Percentiles rank a stretch among this genome's conserved stretches.
phyloP scores from a whole-genome alignment of 2,888 invertebrate species.

The Sisyra nigra region DNA sequence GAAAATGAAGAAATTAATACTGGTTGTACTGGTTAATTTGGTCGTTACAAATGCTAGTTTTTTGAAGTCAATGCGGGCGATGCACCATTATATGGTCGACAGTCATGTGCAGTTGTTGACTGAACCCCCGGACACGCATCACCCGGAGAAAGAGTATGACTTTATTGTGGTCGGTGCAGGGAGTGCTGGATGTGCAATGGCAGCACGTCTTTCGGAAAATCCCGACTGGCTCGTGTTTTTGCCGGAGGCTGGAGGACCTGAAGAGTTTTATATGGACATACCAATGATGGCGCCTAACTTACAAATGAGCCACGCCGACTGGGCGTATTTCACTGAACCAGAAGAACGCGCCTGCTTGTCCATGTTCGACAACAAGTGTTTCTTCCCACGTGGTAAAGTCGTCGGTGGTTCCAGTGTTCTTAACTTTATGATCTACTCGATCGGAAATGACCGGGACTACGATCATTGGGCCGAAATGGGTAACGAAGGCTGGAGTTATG shows the following conservation, averaged over 20 bases:
- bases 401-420: slow-evolving; percentile 68
- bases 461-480: slow-evolving; percentile 58
- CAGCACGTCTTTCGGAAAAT: slow-evolving; percentile 30
- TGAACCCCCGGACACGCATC: not conserved
- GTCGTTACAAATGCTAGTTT: too few species aligned
- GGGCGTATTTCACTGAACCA: slow-evolving; percentile 35
- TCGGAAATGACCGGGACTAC: slow-evolving; percentile 56
- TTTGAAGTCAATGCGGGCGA: not conserved
- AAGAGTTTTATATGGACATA: slow-evolving; percentile 48
- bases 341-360: slow-evolving; percentile 25
- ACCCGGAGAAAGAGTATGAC: slow-evolving; percentile 16
- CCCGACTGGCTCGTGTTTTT: slow-evolving; percentile 30
- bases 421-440: slow-evolving; percentile 67
- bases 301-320: slow-evolving; percentile 43
- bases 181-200: slow-evolving; percentile 34
- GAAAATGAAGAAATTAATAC: too few species aligned
- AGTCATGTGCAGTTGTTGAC: not conserved
- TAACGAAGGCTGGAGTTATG: slow-evolving; percentile 57
- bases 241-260: slow-evolving; percentile 35
- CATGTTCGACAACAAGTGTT: slow-evolving; percentile 21
- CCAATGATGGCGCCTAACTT: slow-evolving; percentile 45
- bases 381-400: slow-evolving; percentile 45
- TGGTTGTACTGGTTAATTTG: too few species aligned
- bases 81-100: not conserved
- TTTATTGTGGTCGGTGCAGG: slow-evolving; percentile 28